Conservation (phyloP, 2,888 invertebrate species). For the Muscina levida region DNA sequence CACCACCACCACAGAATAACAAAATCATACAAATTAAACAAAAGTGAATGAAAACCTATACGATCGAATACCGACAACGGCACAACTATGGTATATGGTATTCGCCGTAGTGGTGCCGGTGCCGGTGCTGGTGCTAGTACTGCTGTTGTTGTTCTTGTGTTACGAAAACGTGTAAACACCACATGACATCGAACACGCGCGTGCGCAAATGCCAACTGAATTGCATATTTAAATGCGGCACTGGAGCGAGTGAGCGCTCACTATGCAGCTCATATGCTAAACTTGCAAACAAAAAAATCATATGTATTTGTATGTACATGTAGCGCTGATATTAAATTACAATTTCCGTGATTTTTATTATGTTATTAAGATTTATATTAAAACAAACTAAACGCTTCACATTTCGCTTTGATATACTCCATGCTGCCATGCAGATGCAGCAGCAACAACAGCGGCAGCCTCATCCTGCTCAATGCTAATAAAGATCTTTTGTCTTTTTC, state of each 20-base stretch:
- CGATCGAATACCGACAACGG: background rate
- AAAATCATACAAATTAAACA: conserved; percentile 60
- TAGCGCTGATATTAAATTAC: conserved; percentile 54
- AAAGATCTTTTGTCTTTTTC: conserved; percentile 27
- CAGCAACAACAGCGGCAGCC: too few relatives aligned
- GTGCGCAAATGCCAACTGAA: conserved; percentile 57
- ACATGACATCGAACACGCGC: conserved; percentile 66
- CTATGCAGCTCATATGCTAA: conserved; percentile 23
- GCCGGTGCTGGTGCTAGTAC: background rate
- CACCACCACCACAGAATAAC: conserved; percentile 28
- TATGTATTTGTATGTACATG: background rate
- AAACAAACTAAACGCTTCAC: background rate
- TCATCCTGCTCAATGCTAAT: background rate
- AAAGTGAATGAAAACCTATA: conserved; percentile 49
- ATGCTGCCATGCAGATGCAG: background rate
- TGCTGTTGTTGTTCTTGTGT: conserved; percentile 31
- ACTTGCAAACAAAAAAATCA: background rate
- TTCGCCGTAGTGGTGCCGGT: background rate
- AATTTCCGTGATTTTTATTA: conserved; percentile 65
- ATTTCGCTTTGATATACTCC: background rate
- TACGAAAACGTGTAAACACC: conserved; percentile 64
- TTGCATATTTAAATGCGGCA: conserved; percentile 24
- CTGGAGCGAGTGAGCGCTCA: background rate
- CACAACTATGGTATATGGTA: conserved; percentile 1
- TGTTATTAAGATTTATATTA: conserved; percentile 45